Conservation (phyloP, 1,140 invertebrate genomes). For the Neoseiulus cucumeris region DNA sequence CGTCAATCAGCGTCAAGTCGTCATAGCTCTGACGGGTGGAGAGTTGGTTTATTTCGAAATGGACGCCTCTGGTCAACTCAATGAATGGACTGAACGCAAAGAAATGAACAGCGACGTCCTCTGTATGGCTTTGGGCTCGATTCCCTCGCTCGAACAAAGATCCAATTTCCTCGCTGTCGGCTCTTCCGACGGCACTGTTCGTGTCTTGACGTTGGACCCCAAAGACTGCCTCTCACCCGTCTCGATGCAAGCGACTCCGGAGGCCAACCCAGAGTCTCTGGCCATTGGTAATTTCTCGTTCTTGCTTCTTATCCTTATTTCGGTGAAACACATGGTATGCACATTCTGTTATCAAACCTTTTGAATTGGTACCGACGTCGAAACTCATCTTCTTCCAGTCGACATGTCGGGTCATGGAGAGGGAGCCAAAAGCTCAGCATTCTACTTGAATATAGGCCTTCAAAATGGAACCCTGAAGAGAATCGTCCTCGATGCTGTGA, state of each 20-base stretch:
- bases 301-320: background rate
- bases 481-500: constrained; percentile 86
- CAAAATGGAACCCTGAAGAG: constrained; percentile 89
- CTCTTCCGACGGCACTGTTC: constrained; percentile 82
- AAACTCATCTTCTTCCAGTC: too few relatives aligned
- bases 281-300: constrained; percentile 61
- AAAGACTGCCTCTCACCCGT: constrained; percentile 73
- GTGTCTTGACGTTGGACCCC: constrained; percentile 92
- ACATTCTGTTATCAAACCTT: background rate
- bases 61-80: constrained; percentile 89
- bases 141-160: constrained; percentile 80
- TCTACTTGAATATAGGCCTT: constrained; percentile 93
- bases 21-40: constrained; percentile 88
- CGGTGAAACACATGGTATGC: background rate
- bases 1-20: constrained; percentile 93
- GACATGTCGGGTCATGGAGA: constrained; percentile 32
- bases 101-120: constrained; percentile 91
- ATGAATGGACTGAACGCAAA: constrained; percentile 85
- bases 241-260: constrained; percentile 87
- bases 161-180: constrained; percentile 94
- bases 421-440: constrained; percentile 38
- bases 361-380: too few relatives aligned
- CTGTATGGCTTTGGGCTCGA: constrained; percentile 91
- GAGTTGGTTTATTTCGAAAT: constrained; percentile 99
- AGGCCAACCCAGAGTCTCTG: constrained; percentile 74